These are phyloP conservation scores for Neoascia interrupta DNA, from an alignment of 2,888 invertebrate genomes.

Conservation along the genomic window DNA sequence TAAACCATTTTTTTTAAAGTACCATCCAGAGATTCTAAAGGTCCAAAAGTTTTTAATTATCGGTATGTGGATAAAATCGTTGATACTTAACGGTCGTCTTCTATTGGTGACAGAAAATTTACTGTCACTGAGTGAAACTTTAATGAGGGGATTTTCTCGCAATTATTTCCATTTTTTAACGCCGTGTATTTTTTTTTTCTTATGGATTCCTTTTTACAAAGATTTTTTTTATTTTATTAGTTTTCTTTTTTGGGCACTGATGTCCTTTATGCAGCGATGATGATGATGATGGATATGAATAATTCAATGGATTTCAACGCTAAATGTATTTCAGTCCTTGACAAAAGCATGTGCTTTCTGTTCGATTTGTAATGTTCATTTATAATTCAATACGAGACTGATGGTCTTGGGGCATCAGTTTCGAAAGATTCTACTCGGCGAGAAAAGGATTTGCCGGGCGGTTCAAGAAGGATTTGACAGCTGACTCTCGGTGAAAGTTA, in stretches of 20 bases:
- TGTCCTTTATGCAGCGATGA: conserved; percentile 9
- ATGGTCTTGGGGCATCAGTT: no score
- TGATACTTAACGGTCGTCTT: no score
- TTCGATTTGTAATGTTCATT: conserved; percentile 53
- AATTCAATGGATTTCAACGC: conserved; percentile 41
- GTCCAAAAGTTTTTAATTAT: no score
- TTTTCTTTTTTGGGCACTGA: no score
- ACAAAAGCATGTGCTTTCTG: conserved; percentile 36
- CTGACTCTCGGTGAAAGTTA: conserved; percentile 15
- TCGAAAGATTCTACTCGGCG: not conserved
- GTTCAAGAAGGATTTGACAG: conserved; percentile 4
- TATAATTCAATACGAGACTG: conserved; percentile 34
- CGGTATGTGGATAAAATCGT: no score
- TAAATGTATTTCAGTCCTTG: conserved; percentile 42
- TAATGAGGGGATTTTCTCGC: conserved; percentile 42
- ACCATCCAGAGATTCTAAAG: no score
- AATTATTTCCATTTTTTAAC: conserved; percentile 21
- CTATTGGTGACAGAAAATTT: no score
- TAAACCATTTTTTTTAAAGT: no score
- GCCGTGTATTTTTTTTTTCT: no score
- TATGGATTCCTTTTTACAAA: no score
- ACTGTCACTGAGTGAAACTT: conserved; percentile 37
- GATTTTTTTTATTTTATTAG: no score
- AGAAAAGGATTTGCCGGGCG: conserved; percentile 13
- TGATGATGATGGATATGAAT: conserved; percentile 59